These are phyloP conservation scores for Melanogrammus aeglefinus DNA, from an alignment of 2,797 vertebrate genomes.

Conservation along the genomic window DNA sequence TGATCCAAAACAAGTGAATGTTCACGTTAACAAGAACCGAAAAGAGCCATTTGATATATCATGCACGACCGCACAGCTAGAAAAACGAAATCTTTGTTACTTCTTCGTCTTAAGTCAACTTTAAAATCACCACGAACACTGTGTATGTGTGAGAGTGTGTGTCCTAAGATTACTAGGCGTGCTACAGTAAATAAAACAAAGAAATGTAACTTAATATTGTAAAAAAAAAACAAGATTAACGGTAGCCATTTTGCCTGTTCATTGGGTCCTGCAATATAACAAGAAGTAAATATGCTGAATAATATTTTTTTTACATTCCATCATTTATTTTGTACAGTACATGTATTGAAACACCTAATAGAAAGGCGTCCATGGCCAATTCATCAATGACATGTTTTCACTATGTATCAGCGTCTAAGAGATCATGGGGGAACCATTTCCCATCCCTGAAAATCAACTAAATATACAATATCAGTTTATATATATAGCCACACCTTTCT, in stretches of 20 bases:
- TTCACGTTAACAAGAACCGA: conserved; percentile 44
- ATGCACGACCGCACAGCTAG: conserved; percentile 72
- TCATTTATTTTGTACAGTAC: conserved; percentile 54
- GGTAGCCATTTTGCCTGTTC: conserved; percentile 24
- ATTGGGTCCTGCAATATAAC: conserved; percentile 42
- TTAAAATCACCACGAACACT: conserved; percentile 52
- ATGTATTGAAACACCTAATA: conserved; percentile 11
- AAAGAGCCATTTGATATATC: conserved; percentile 55
- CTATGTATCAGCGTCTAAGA: background rate
- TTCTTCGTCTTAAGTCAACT: conserved; percentile 57
- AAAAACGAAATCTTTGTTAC: conserved; percentile 33
- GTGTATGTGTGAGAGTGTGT: background rate
- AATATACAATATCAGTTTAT: background rate
- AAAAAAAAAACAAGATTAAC: conserved; percentile 17
- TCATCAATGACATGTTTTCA: background rate
- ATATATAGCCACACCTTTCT: background rate
- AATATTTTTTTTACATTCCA: conserved; percentile 44
- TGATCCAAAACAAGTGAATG: conserved; percentile 82
- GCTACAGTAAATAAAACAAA: conserved; percentile 56
- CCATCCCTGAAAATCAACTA: background rate
- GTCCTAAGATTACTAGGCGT: conserved; percentile 60
- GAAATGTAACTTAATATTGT: conserved; percentile 31
- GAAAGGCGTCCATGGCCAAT: background rate
- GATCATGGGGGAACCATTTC: background rate
- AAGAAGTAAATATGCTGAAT: conserved; percentile 38